Evolutionary conservation across 2,797 vertebrate genomes (phyloP).

Genomic region (Sebastiscus tertius): DNA sequence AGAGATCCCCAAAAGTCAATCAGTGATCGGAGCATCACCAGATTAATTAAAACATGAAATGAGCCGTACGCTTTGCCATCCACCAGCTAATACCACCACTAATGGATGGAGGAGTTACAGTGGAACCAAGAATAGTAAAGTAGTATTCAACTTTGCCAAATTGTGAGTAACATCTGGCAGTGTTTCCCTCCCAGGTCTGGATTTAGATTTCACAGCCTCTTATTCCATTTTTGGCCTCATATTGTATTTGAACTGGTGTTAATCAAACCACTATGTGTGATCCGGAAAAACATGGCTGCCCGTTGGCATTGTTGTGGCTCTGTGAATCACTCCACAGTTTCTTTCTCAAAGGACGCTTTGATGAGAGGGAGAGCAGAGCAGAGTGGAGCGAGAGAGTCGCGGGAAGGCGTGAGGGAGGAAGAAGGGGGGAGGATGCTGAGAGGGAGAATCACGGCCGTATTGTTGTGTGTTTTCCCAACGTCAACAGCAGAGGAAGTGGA

Average conservation of each 20-base stretch:
- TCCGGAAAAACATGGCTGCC: conserved; percentile 4
- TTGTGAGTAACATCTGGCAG: background rate
- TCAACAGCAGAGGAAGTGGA: conserved; percentile 66
- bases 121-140: background rate
- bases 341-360: conserved; percentile 48
- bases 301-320: conserved; percentile 34
- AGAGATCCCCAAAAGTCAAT: background rate
- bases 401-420: conserved; percentile 39
- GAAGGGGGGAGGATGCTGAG: conserved; percentile 3
- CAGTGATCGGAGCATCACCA: background rate
- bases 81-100: background rate
- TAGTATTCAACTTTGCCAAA: background rate
- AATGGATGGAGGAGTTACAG: background rate
- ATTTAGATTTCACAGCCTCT: conserved; percentile 8
- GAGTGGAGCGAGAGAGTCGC: conserved; percentile 27
- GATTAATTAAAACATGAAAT: background rate
- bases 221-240: conserved; percentile 12
- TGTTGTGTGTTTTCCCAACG: conserved; percentile 73
- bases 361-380: conserved; percentile 14
- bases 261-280: conserved; percentile 4
- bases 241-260: conserved; percentile 25
- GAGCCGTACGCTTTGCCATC: background rate
- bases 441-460: conserved; percentile 54
- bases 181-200: conserved; percentile 5
- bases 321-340: conserved; percentile 53